Conservation (phyloP, 2,888 invertebrate species). For the Lithophane leautieri region DNA sequence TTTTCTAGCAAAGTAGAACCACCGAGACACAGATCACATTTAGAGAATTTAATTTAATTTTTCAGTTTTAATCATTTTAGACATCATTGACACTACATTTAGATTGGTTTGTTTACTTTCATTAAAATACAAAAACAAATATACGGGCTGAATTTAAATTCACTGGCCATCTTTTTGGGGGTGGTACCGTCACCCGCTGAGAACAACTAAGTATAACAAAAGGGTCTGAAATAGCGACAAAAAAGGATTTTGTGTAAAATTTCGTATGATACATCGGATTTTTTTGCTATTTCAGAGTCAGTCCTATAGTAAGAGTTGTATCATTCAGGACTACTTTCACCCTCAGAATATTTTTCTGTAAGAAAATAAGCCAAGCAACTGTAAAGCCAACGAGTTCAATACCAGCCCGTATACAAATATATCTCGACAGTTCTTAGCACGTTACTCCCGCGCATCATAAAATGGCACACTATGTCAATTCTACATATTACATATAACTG, state of each 20-base stretch:
- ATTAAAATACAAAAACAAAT: slow-evolving; percentile 26
- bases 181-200: not conserved
- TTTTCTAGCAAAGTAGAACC: slow-evolving; percentile 34
- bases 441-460: slow-evolving; percentile 54
- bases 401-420: slow-evolving; percentile 1
- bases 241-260: not conserved
- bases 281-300: not conserved
- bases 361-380: not conserved
- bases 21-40: slow-evolving; percentile 3
- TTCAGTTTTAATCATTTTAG: slow-evolving; percentile 6
- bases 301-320: not conserved
- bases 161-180: not conserved
- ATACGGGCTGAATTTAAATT: slow-evolving; percentile 10
- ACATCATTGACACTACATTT: slow-evolving; percentile 25
- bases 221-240: not conserved
- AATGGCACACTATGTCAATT: slow-evolving; percentile 74
- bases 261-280: not conserved
- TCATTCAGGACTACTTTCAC: not conserved
- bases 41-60: slow-evolving; percentile 6
- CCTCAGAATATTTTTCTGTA: not conserved
- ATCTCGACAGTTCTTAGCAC: slow-evolving; percentile 36
- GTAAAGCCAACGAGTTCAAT: not conserved
- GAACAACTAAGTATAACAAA: not conserved
- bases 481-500: slow-evolving; percentile 63
- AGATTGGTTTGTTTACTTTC: slow-evolving; percentile 8